Evolutionary conservation across 2,888 invertebrate species (phyloP).

Genomic region (Melolontha melolontha): DNA sequence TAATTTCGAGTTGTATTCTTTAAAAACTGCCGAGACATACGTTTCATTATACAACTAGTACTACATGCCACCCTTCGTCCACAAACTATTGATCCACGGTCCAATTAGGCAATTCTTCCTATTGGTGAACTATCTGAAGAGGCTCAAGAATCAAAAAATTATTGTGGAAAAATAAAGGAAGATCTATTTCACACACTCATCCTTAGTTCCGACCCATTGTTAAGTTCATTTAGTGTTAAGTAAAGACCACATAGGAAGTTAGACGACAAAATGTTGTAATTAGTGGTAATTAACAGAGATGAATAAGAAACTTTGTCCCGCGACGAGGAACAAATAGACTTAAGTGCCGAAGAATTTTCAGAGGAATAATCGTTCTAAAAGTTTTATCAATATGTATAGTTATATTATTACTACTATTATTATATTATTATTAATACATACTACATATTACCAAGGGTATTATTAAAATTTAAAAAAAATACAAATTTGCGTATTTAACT

Average conservation of each 20-base stretch:
- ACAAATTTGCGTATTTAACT: neutral
- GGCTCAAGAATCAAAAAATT: too few relatives aligned
- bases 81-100: slow-evolving; percentile 8
- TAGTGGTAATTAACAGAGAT: slow-evolving; percentile 17
- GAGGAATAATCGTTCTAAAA: slow-evolving; percentile 6
- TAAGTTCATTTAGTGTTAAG: slow-evolving; percentile 10
- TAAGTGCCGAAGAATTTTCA: too few relatives aligned
- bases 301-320: slow-evolving; percentile 6
- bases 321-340: slow-evolving; percentile 6
- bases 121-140: too few relatives aligned
- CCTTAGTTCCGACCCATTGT: slow-evolving; percentile 1
- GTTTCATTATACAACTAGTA: neutral
- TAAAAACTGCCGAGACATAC: too few relatives aligned
- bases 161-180: too few relatives aligned
- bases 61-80: slow-evolving; percentile 1
- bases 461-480: neutral
- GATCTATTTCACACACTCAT: neutral
- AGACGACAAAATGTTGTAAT: too few relatives aligned
- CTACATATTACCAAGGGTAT: neutral
- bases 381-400: slow-evolving; percentile 10
- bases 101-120: neutral
- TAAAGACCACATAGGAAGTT: slow-evolving; percentile 11
- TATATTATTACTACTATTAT: slow-evolving; percentile 4
- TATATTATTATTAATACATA: too few relatives aligned
- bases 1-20: too few relatives aligned